Percentiles rank a stretch among this genome's conserved stretches.
Conservation (phyloP, 1,140 invertebrate species). For the Microvelia longipes region DNA sequence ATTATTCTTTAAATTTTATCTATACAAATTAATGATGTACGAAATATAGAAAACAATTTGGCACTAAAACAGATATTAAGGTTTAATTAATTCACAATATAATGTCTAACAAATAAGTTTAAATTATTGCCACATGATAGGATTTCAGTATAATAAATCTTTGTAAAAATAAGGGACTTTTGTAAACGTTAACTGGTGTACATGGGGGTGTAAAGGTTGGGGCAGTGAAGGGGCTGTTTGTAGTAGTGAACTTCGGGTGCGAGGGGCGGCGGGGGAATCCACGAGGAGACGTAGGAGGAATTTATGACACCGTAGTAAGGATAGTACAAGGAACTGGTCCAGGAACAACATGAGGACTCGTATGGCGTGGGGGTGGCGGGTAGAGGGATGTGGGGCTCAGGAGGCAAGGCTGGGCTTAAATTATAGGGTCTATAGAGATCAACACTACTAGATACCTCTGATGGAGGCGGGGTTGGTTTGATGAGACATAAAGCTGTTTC, state of each 20-base stretch:
- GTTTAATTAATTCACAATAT: too few species aligned
- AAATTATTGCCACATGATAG: too few species aligned
- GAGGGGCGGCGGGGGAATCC: slow-evolving; percentile 10
- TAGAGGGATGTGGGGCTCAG: neutral
- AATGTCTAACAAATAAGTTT: too few species aligned
- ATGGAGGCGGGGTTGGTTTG: slow-evolving; percentile 10
- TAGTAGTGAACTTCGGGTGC: slow-evolving; percentile 13
- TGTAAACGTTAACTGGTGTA: slow-evolving; percentile 1
- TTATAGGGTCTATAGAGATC: slow-evolving; percentile 5
- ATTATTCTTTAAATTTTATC: too few species aligned
- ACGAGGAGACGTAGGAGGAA: slow-evolving; percentile 10
- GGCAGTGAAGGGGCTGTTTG: slow-evolving; percentile 12
- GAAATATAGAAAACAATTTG: too few species aligned
- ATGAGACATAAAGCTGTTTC: slow-evolving; percentile 25
- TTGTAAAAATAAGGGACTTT: too few species aligned
- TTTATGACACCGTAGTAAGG: slow-evolving; percentile 6
- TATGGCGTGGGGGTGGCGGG: neutral
- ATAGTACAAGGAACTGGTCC: slow-evolving; percentile 4
- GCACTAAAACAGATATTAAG: too few species aligned
- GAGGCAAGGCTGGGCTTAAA: neutral
- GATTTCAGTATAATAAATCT: too few species aligned
- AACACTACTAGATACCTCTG: neutral
- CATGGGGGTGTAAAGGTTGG: slow-evolving; percentile 12
- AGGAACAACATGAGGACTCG: neutral
- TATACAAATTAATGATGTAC: too few species aligned